Evolutionary conservation across 2,113 vertebrate species (phyloP), one percentile per base, ranked within the genome.

Genomic region (Catharus bicknelli): DNA sequence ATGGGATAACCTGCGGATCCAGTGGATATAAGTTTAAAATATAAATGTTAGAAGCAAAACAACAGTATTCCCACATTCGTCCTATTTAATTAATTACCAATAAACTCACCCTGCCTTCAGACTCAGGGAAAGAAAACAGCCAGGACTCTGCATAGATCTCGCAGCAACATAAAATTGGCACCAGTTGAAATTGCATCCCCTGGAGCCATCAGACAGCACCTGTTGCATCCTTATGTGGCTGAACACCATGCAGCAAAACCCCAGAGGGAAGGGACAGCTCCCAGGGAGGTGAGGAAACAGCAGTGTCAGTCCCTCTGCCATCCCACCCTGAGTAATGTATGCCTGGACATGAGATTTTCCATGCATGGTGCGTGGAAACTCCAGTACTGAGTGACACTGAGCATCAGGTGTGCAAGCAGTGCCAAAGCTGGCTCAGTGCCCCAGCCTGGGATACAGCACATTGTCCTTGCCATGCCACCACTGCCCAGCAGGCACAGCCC

Each of bases 281-380:
- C 23, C 1, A 8, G 13, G n/a, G 29, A 90, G 45, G 30, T 19
- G 63, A 76, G 40, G 13, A 62, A 75, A 26, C 81, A 42, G 23
- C 26, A 58, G 53, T 5, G n/a, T 25, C 73, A 81, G 69, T 16
- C 40, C n/a, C n/a, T 63, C 22, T 75, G 15, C 32, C 45, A 78
- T 13, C 43, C 32, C 53, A 43, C 6, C 62, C 48, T n/a, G 5
- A 32, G 69, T 57, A 94, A 94, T 34, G 45, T 22, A 75, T 53
- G 84, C 89, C 34, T 27, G 50, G 40, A n/a, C 27, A 16, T 3
- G 77, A 72, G 57, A 89, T 92, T 95, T 96, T 89, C 93, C 90
- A 32, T 9, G 59, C 53, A 6, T 1, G 4, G 59, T 13, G 32
- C 51, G 55, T 29, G 90, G 80, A 86, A 92, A 88, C 45, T 86